phyloP scores from a whole-genome alignment of 2,888 invertebrate genomes.

The Entomobrya multifasciata region DNA sequence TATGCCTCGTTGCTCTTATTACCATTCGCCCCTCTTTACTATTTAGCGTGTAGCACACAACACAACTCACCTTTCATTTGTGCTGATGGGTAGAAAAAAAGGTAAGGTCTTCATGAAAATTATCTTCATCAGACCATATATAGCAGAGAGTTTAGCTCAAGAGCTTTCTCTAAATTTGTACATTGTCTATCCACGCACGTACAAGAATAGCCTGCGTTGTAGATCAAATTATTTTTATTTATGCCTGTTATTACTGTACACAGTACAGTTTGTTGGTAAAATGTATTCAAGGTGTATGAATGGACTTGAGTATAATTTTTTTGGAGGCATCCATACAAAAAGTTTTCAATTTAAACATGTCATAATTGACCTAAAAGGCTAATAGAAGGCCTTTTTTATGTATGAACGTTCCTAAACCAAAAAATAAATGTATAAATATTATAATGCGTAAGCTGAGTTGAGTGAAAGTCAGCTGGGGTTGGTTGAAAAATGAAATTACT shows the following conservation, averaged over 20 bases:
- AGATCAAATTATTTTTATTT: conserved; percentile 21
- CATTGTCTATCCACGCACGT: not conserved
- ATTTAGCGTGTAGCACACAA: too few relatives aligned
- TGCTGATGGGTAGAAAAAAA: not conserved
- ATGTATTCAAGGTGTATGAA: too few relatives aligned
- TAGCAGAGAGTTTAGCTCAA: not conserved
- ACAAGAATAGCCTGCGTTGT: too few relatives aligned
- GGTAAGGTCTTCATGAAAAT: not conserved
- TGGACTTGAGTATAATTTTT: too few relatives aligned
- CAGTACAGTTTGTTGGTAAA: too few relatives aligned
- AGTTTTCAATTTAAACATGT: too few relatives aligned
- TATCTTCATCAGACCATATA: not conserved
- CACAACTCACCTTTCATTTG: conserved; percentile 1
- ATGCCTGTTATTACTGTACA: conserved; percentile 1
- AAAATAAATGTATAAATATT: too few relatives aligned
- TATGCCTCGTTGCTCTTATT: too few relatives aligned
- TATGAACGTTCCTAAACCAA: too few relatives aligned
- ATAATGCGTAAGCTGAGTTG: conserved; percentile 10
- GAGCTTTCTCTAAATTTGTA: not conserved
- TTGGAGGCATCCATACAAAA: not conserved
- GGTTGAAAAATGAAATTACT: conserved; percentile 11
- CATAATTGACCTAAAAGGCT: too few relatives aligned
- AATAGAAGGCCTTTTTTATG: too few relatives aligned
- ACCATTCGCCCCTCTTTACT: too few relatives aligned
- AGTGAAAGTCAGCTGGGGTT: conserved; percentile 24